Conservation (phyloP, 2,797 vertebrate species). For the Pachyuromys duprasi region DNA sequence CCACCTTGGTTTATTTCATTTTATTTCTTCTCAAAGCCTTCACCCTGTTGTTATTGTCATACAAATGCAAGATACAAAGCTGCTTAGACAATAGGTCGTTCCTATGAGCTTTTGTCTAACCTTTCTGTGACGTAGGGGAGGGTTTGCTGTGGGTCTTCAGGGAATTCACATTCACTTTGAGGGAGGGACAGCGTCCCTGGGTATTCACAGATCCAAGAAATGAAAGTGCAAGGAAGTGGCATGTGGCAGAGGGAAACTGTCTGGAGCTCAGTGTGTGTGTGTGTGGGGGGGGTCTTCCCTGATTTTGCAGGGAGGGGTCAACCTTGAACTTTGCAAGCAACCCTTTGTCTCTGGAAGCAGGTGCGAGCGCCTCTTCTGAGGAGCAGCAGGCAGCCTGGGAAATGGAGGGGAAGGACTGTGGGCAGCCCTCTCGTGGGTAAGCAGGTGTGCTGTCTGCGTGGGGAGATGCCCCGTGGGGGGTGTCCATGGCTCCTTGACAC, state of each 20-base stretch:
- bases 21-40: not conserved
- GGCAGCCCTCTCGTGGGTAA: not conserved
- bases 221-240: not conserved
- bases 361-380: not conserved
- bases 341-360: not conserved
- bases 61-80: not conserved
- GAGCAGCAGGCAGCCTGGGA: not conserved
- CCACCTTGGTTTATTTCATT: conserved; percentile 6
- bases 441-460: not conserved
- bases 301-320: not conserved
- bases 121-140: not conserved
- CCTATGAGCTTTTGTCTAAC: not conserved
- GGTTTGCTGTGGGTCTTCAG: not conserved
- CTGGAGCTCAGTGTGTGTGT: not conserved
- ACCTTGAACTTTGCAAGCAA: not conserved
- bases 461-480: fast-evolving
- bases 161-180: not conserved
- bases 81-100: not conserved
- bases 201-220: not conserved
- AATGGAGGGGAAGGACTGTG: not conserved
- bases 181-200: not conserved
- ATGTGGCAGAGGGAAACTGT: too few relatives aligned
- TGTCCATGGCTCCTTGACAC: not conserved
- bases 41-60: not conserved
- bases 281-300: not conserved